Evolutionary conservation across 2,888 invertebrate species (phyloP), one percentile per base, ranked within the genome.

Genomic region (Metacarcinus magister): DNA sequence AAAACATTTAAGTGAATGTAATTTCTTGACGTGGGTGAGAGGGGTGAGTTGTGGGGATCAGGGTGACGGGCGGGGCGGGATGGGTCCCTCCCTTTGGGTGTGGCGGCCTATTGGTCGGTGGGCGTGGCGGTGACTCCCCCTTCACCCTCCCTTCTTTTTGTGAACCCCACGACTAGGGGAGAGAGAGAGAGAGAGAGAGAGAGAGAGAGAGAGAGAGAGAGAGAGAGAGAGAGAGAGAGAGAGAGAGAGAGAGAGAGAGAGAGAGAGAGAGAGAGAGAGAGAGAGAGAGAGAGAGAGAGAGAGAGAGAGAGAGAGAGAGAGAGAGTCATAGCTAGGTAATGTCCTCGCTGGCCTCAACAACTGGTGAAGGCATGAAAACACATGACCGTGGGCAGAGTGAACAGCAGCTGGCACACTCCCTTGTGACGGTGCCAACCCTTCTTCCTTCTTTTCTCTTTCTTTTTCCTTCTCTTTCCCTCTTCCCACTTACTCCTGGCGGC

Each of bases 61-160:
- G 91, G 43, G 43, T 39, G 91, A 44, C 44, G 91, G 91, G 91
- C 43, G 44, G 91, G 43, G 91, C 46, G 91, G 82, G 82, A 13
- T 82, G 82, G 82, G 82, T 32, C 5, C 82, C 82, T 82, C 82
- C 82, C 82, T 32, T 23, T 82, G 82, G 82, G 82, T 82, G 82
- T 82, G 82, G 82, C 82, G 82, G 82, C 10, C 82, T 23, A 82
- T 82, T 82, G 82, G 82, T 4, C 23, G 43, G 91, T 7, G 43
- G 91, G 91, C 91, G 91, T 91, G 91, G 91, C 91, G 46, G 91
- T 23, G 46, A 46, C 91, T 46, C 44, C 91, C 46, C 91, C 46
- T 23, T 23, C 89, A 32, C 32, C 32, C 82, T 32, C 32, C 82
- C 32, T 28, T 32, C 32, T 82, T 82, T 82, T 82, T 82, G 82